Percentiles rank a stretch among this genome's conserved stretches.
Evolutionary conservation across 2,113 vertebrate species (phyloP).

Genomic region (Neoarius graeffei): DNA sequence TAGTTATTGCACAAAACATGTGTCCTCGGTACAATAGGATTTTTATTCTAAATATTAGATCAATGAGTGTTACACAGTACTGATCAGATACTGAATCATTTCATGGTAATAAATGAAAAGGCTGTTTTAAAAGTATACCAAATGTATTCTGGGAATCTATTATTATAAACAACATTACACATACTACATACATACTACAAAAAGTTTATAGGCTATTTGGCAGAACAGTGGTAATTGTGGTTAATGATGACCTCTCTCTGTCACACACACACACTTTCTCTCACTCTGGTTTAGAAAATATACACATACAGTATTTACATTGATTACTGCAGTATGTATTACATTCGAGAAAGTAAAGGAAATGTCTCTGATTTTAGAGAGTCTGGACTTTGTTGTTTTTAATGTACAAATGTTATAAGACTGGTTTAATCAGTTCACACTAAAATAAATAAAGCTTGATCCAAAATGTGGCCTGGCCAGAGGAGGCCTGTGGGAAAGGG

Average conservation of each 20-base stretch:
- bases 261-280: neutral
- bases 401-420: neutral
- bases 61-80: neutral
- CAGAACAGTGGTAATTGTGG: too few relatives aligned
- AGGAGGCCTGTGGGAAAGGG: slow-evolving; percentile 15
- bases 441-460: slow-evolving; percentile 2
- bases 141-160: too few relatives aligned
- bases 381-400: neutral
- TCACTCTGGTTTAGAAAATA: neutral
- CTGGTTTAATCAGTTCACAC: neutral
- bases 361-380: neutral
- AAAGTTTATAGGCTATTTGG: too few relatives aligned
- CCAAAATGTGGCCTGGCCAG: neutral
- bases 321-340: neutral
- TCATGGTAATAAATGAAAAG: neutral
- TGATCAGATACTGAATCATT: neutral
- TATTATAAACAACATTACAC: too few relatives aligned
- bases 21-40: too few relatives aligned
- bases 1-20: too few relatives aligned
- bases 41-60: neutral
- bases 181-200: too few relatives aligned
- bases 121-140: neutral
- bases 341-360: neutral
- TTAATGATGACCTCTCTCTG: neutral
- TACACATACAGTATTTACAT: neutral